Evolutionary conservation across 2,888 invertebrate species (phyloP), one percentile per base, ranked within the genome.

Genomic region (Heliothis peltigera): DNA sequence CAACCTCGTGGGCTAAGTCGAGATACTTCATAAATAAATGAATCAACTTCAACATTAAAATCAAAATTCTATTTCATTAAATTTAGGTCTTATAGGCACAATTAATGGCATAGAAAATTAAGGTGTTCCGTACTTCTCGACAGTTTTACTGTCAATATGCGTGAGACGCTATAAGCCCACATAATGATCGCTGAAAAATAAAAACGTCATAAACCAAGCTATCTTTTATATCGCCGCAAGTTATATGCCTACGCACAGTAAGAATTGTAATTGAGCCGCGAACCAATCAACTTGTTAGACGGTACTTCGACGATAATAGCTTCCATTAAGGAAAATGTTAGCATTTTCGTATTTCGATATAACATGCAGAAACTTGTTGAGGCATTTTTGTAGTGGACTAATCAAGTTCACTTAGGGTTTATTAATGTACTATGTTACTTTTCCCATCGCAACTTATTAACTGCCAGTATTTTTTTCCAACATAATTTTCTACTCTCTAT

Each of bases 281-380:
- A 72, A 77, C 75, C 77, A 83, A 83, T 84, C 71, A 80, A 82
- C 78, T 82, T 79, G 75, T 69, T 72, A 80, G 71, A 75, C 65
- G 66, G 70, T 74, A 81, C 80, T 79, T 80, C 63, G 66, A 66
- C 55, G 64, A 81, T 73, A 82, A 77, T 70, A 69, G 74, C 56
- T 62, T 58, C 77, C 77, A 77, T 82, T 85, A 76, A 69, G 61
- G 57, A 64, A 66, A 70, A 72, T 62, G 55, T 52, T 56, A 52
- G 19, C 17, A 39, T 56, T 70, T 59, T 62, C 35, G 51, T 67
- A 57, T 67, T 67, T 64, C 42, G 22, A 51, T 51, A 44, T 43
- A 53, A 55, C 54, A 70, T 52, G 60, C 68, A 47, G 59, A 58
- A 74, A 74, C 74, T 67, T 70, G 74, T 67, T 67, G 70, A 66